phyloP scores from a whole-genome alignment of 2,888 invertebrate genomes.

The Choreutis nemorana region DNA sequence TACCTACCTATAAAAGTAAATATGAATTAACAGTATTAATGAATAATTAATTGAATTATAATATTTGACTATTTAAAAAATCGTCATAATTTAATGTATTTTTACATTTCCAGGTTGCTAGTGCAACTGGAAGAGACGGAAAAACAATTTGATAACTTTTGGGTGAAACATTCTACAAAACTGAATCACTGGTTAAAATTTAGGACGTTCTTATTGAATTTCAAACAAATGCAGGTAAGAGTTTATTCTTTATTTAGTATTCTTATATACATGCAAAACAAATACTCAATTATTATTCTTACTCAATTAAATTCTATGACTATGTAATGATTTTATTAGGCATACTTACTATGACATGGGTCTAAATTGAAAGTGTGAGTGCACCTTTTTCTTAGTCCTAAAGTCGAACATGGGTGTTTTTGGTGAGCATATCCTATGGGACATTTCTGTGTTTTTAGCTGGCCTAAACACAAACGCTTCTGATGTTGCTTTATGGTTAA shows the following conservation, averaged over 20 bases:
- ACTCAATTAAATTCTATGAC: constrained; percentile 9
- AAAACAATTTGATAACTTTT: constrained; percentile 92
- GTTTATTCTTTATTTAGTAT: too few relatives aligned
- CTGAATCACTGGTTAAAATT: constrained; percentile 90
- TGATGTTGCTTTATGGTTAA: constrained; percentile 35
- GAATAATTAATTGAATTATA: too few relatives aligned
- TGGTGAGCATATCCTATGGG: constrained; percentile 37
- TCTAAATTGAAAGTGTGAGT: constrained; percentile 39
- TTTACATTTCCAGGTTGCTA: constrained; percentile 73
- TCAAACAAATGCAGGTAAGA: constrained; percentile 84
- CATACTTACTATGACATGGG: constrained; percentile 37
- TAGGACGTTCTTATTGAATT: constrained; percentile 93
- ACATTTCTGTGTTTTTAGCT: constrained; percentile 33
- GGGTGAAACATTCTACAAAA: constrained; percentile 90
- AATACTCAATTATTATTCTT: constrained; percentile 9
- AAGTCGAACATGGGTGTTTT: constrained; percentile 55
- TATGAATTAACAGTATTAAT: constrained; percentile 1
- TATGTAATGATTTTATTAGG: too few relatives aligned
- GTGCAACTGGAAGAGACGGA: constrained; percentile 95
- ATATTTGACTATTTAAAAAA: not conserved
- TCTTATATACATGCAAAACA: too few relatives aligned
- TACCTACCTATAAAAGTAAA: not conserved
- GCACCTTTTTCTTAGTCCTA: constrained; percentile 25
- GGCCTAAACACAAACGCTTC: constrained; percentile 49
- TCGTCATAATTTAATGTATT: not conserved